These are phyloP conservation scores for Hylia prasina DNA, from an alignment of 2,113 vertebrate genomes.

Conservation along the genomic window DNA sequence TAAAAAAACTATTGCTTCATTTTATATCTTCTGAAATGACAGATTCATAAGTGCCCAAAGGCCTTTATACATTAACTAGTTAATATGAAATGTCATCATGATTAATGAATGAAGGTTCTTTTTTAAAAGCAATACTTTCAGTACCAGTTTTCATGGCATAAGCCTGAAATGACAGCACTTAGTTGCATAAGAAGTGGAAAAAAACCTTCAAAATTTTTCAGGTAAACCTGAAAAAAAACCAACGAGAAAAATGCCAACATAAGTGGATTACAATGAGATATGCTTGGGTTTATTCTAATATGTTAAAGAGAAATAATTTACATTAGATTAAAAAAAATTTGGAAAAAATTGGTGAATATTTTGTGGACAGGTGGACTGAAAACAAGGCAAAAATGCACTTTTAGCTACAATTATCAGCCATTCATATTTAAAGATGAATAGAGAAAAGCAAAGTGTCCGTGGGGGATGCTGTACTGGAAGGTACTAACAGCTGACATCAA, in stretches of 20 bases:
- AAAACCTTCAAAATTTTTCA: neutral
- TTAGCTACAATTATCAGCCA: neutral
- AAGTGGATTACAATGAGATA: neutral
- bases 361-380: neutral
- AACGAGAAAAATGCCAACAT: neutral
- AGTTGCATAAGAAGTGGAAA: neutral
- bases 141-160: neutral
- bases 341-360: neutral
- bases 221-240: neutral
- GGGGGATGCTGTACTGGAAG: neutral
- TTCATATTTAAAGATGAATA: neutral
- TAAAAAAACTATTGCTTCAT: constrained; percentile 4
- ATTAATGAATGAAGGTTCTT: constrained; percentile 19
- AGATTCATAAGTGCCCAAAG: constrained; percentile 14
- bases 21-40: constrained; percentile 20
- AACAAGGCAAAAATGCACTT: neutral
- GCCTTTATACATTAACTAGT: constrained; percentile 10
- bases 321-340: fast-evolving
- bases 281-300: neutral
- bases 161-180: neutral
- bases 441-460: neutral
- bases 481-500: neutral
- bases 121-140: neutral
- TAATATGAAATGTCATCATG: constrained; percentile 36
- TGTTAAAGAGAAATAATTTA: neutral